Conservation (phyloP, 2,888 invertebrate genomes). For the Mimas tiliae region DNA sequence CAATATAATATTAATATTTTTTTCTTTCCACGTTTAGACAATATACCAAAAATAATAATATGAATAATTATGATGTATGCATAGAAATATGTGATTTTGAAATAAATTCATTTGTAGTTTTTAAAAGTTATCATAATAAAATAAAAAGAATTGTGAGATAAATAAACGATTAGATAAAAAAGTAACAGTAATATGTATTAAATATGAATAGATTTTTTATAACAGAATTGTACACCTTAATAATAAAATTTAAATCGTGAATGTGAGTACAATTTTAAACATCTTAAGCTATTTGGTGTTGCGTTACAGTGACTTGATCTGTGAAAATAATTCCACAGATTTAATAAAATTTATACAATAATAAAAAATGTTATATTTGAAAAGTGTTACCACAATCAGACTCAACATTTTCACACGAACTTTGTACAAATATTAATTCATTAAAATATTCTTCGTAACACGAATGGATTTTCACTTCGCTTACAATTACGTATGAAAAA, state of each 20-base stretch:
- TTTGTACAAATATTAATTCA: conserved; percentile 76
- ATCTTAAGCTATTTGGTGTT: conserved; percentile 80
- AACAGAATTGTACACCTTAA: conserved; percentile 31
- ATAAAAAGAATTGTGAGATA: neutral
- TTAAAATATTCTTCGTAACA: conserved; percentile 54
- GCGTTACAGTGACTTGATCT: conserved; percentile 70
- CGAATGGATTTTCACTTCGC: conserved; percentile 49
- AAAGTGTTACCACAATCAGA: conserved; percentile 71
- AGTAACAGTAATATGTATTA: conserved; percentile 29
- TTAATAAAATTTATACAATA: conserved; percentile 60
- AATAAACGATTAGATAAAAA: conserved; percentile 29
- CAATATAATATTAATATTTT: neutral
- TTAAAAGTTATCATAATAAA: neutral
- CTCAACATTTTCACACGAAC: conserved; percentile 71
- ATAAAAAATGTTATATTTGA: conserved; percentile 57
- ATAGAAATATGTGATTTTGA: neutral
- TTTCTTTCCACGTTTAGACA: neutral
- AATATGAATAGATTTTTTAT: conserved; percentile 29
- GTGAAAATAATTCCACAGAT: conserved; percentile 60
- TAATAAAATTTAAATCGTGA: conserved; percentile 43
- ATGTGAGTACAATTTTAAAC: conserved; percentile 54
- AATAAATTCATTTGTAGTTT: neutral
- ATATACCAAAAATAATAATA: neutral
- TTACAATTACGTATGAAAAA: conserved; percentile 75
- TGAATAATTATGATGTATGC: neutral